Conservation (phyloP, 2,888 invertebrate species). For the Tanytarsus gracilentus region DNA sequence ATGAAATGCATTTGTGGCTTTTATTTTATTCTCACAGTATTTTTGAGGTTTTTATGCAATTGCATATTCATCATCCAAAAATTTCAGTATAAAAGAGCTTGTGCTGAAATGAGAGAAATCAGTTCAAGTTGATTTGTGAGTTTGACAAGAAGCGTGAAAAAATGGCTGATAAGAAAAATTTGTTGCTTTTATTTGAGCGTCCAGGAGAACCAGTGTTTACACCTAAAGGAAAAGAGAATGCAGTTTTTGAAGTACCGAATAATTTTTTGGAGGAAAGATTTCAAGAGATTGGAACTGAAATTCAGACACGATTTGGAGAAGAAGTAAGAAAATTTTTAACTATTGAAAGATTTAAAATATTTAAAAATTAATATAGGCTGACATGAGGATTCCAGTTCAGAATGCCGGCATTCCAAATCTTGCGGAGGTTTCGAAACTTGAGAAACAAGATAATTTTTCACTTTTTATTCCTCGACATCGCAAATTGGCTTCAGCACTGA, state of each 20-base stretch:
- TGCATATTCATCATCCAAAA: no score
- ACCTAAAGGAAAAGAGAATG: slow-evolving; percentile 57
- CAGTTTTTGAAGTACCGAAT: slow-evolving; percentile 55
- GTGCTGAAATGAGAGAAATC: no score
- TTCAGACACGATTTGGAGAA: slow-evolving; percentile 52
- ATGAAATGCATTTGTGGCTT: no score
- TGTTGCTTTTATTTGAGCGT: slow-evolving; percentile 61
- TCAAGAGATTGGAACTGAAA: slow-evolving; percentile 44
- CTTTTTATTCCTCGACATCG: slow-evolving; percentile 62
- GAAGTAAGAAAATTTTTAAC: no score
- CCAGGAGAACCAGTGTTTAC: slow-evolving; percentile 69
- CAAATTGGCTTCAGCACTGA: slow-evolving; percentile 54
- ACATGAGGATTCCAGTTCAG: slow-evolving; percentile 47
- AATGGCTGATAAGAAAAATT: slow-evolving; percentile 45
- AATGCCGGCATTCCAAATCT: slow-evolving; percentile 58
- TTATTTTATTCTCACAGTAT: no score
- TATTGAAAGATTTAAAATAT: neutral
- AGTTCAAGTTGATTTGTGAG: no score
- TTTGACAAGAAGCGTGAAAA: no score
- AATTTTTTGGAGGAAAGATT: slow-evolving; percentile 51
- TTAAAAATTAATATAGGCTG: slow-evolving; percentile 37
- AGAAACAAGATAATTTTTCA: slow-evolving; percentile 58
- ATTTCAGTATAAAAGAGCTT: no score
- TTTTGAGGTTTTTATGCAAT: no score
- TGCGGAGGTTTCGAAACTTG: slow-evolving; percentile 51